These are phyloP conservation scores for Danionella cerebrum DNA, from an alignment of 2,113 vertebrate species.

Conservation along the genomic window DNA sequence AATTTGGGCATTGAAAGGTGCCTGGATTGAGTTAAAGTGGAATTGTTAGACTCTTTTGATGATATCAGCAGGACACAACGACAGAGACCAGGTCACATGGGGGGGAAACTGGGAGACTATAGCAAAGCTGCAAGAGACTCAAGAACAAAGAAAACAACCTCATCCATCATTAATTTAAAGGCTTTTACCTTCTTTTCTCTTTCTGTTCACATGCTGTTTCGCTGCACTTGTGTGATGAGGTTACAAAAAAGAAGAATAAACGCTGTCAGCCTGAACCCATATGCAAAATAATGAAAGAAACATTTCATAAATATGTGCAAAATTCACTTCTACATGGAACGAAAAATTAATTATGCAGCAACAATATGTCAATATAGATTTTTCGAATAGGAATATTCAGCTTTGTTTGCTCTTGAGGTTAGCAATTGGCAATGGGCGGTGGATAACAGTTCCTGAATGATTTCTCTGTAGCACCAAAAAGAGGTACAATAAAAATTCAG, in stretches of 20 bases:
- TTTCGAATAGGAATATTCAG: no score
- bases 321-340: no score
- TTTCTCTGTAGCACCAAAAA: no score
- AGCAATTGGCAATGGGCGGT: no score
- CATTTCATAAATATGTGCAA: not conserved
- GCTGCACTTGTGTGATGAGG: constrained; percentile 38
- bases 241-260: constrained; percentile 35
- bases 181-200: constrained; percentile 36
- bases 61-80: not conserved
- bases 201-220: constrained; percentile 32
- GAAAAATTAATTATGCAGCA: no score
- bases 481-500: no score
- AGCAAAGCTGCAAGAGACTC: constrained; percentile 44
- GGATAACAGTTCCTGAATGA: no score
- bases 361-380: no score
- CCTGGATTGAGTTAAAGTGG: constrained; percentile 63
- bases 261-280: not conserved
- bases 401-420: no score
- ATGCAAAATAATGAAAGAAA: not conserved
- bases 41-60: constrained; percentile 74
- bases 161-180: constrained; percentile 75
- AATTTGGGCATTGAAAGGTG: constrained; percentile 60
- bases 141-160: constrained; percentile 65
- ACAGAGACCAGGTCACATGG: constrained; percentile 64
- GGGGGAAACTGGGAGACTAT: constrained; percentile 46